phyloP scores from a whole-genome alignment of 2,113 vertebrate genomes.

The Cottus gobio region DNA sequence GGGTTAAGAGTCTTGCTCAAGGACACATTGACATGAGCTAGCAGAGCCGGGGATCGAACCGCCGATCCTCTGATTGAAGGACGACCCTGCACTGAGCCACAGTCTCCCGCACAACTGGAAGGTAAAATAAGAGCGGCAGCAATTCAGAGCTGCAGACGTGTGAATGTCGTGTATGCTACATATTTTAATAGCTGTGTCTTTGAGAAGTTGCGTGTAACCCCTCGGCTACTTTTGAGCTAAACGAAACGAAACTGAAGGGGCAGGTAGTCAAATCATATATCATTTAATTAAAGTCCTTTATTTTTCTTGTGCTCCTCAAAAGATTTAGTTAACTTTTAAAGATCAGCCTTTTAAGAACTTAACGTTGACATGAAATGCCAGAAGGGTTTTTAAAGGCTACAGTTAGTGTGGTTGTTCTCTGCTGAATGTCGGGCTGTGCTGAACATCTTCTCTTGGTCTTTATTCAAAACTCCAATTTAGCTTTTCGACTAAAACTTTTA shows the following conservation, averaged over 20 bases:
- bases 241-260: no score
- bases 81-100: no score
- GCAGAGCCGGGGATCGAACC: no score
- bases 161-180: no score
- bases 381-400: background rate
- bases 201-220: background rate
- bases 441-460: background rate
- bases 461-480: background rate
- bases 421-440: background rate
- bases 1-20: no score
- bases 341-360: background rate
- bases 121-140: background rate
- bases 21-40: no score
- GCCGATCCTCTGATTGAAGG: no score
- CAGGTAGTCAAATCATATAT: background rate
- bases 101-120: background rate
- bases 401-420: background rate
- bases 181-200: background rate
- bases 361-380: background rate
- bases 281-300: background rate
- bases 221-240: background rate
- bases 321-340: background rate
- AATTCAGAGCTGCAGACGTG: background rate
- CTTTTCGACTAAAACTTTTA: background rate
- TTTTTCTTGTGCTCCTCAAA: background rate